phyloP scores from a whole-genome alignment of 1,140 invertebrate genomes.

The Yoshiicerus persimilis region DNA sequence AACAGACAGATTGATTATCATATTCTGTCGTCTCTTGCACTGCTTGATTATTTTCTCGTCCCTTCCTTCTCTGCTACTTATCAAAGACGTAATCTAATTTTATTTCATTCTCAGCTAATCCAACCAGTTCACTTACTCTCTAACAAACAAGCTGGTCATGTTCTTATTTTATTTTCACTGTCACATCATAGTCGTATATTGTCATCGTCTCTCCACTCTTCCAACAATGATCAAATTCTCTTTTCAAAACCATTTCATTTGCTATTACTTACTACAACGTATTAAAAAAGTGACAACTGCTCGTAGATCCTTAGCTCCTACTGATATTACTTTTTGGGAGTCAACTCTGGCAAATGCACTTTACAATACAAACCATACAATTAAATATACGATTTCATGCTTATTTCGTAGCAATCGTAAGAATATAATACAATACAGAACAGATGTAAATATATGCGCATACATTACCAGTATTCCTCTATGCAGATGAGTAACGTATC shows the following conservation, averaged over 20 bases:
- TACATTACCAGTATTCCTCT: not conserved
- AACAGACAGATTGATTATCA: not conserved
- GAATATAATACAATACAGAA: not conserved
- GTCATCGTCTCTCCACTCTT: not conserved
- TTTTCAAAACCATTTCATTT: not conserved
- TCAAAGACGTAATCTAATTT: not conserved
- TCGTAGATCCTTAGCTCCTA: not conserved
- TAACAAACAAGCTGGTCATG: conserved; percentile 1
- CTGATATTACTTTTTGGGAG: not conserved
- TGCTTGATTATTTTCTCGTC: not conserved
- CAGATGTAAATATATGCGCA: not conserved
- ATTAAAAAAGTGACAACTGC: not conserved
- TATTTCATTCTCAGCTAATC: not conserved
- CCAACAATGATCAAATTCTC: not conserved
- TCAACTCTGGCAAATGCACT: too few species aligned
- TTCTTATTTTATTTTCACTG: conserved; percentile 6
- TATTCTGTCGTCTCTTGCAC: not conserved
- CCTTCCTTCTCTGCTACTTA: not conserved
- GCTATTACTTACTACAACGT: not conserved
- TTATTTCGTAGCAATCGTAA: too few species aligned
- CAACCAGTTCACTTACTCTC: not conserved
- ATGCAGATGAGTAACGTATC: not conserved
- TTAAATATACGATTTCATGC: too few species aligned
- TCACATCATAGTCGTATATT: not conserved
- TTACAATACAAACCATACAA: too few species aligned